phyloP scores from a whole-genome alignment of 2,888 invertebrate genomes.

The Meghimatium bilineatum region DNA sequence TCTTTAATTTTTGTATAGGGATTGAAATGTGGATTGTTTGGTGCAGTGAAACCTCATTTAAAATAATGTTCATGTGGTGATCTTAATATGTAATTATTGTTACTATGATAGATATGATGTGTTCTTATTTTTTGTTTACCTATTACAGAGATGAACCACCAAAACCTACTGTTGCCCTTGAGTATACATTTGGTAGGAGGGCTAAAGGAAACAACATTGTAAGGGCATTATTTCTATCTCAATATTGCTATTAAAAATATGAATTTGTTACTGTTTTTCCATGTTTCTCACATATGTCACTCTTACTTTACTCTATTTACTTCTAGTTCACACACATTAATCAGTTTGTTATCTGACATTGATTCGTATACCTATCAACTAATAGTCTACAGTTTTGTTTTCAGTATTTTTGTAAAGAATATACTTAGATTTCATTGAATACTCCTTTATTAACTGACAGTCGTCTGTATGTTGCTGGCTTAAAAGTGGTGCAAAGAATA shows the following conservation, averaged over 20 bases:
- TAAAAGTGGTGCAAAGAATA: too few relatives aligned
- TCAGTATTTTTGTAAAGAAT: too few relatives aligned
- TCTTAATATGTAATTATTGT: too few relatives aligned
- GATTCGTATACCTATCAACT: not conserved
- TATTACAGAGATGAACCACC: conserved; percentile 81
- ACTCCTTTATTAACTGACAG: too few relatives aligned
- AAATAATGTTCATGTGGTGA: too few relatives aligned
- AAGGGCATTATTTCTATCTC: conserved; percentile 47
- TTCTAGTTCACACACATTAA: not conserved
- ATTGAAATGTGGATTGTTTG: too few relatives aligned
- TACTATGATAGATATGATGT: not conserved
- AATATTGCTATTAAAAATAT: not conserved
- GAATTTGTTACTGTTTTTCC: not conserved
- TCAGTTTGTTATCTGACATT: not conserved
- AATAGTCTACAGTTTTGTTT: too few relatives aligned
- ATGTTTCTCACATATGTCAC: not conserved
- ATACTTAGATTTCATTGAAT: too few relatives aligned
- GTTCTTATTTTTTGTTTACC: not conserved
- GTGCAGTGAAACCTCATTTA: too few relatives aligned
- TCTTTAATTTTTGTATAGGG: too few relatives aligned
- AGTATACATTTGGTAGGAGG: conserved; percentile 88
- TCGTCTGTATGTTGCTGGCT: too few relatives aligned
- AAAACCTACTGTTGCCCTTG: conserved; percentile 88
- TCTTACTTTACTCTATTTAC: not conserved
- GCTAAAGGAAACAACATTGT: conserved; percentile 78